These are phyloP conservation scores for Byasa hedistus DNA, from an alignment of 2,888 invertebrate species.

Conservation along the genomic window DNA sequence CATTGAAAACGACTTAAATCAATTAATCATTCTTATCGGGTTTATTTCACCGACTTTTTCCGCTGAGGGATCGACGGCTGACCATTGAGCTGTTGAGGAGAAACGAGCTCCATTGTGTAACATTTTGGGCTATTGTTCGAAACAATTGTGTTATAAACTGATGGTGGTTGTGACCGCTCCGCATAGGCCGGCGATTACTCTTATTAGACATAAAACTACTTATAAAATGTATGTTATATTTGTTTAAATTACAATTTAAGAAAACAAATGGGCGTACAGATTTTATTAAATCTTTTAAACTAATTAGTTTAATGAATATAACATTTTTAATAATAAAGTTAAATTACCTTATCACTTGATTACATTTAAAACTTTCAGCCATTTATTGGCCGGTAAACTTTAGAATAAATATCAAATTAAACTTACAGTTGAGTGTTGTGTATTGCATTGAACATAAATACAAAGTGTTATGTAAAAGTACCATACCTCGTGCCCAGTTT, in stretches of 20 bases:
- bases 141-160: constrained; percentile 67
- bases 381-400: no score
- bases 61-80: constrained; percentile 58
- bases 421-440: background rate
- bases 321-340: no score
- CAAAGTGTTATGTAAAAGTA: background rate
- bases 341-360: no score
- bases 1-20: constrained; percentile 76
- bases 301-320: no score
- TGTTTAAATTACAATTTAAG: background rate
- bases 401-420: background rate
- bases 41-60: constrained; percentile 68
- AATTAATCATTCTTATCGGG: constrained; percentile 79
- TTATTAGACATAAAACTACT: constrained; percentile 38
- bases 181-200: constrained; percentile 69
- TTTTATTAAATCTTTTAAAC: background rate
- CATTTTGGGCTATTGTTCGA: constrained; percentile 57
- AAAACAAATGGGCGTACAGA: background rate
- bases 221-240: background rate
- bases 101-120: constrained; percentile 58
- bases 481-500: background rate
- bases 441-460: background rate
- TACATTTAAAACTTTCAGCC: no score
- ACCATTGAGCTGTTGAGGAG: constrained; percentile 63
- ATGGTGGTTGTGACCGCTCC: constrained; percentile 58